Base-by-base conservation (phyloP, 1,140 invertebrate species). In the Brachionus calyciflorus region DNA sequence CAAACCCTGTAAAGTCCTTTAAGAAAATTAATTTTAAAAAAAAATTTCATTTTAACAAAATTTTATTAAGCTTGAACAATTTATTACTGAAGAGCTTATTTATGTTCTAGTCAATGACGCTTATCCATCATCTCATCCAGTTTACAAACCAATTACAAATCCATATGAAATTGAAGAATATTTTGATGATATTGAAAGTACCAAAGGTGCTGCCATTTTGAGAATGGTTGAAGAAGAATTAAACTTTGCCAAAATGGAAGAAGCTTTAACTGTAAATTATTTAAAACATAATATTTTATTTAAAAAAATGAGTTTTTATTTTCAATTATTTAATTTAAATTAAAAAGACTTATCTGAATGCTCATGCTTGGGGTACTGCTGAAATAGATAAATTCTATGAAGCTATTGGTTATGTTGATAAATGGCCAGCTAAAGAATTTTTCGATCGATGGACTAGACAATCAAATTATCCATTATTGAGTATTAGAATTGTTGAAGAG, bases 81-180 rank as follows among this genome's bases (percentile, higher is more conserved):
- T 76, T 60, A 55, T 55, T 26, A 55, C 49, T 46, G 73, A 41
- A 44, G 73, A 76, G 48, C 30, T 76, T 26, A 55, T 76, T 12
- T 41, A 41, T 46, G 49, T 37, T 19, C 10, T 76, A 19, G 26
- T 57, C 10, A 30, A 33, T 19, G 73, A 76, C 21, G 30, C 17
- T 9, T 55, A 55, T 37, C 49, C 49, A 30, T 40, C 73, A 46
- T 57, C 73, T 12, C 73, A 76, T 76, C 73, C 73, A 60, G 24
- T 76, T 33, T 33, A 19, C 19, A 76, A 76, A 30, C 24, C 41
- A 17, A 21, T 76, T 19, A 57, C 49, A 21, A 57, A 26, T 48
- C 49, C 73, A 2, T 55, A 41, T 46, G 49, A 76, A 48, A 76
- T 76, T 7, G 73, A 76, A 55, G 73, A 76, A 46, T 76, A 55